phyloP scores from a whole-genome alignment of 2,797 vertebrate genomes.

The Myripristis jacobus region DNA sequence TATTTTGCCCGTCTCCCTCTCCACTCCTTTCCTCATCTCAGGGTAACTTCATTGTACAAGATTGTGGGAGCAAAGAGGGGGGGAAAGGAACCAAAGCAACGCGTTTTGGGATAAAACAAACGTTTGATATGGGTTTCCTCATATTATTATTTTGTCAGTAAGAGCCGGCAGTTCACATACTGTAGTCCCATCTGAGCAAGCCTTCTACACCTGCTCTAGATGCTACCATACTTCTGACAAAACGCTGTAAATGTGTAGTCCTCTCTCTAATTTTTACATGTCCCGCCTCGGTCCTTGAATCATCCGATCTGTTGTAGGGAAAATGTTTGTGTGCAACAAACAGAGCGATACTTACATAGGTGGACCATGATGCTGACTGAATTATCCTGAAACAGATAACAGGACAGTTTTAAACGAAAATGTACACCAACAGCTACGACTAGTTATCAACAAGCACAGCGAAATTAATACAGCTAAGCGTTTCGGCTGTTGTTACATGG shows the following conservation, averaged over 20 bases:
- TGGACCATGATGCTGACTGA: conserved; percentile 79
- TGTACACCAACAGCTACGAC: background rate
- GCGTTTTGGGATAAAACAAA: background rate
- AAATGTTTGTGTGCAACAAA: background rate
- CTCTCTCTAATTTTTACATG: background rate
- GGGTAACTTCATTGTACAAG: too few relatives aligned
- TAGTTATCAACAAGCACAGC: background rate
- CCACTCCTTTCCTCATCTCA: background rate
- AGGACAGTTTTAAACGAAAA: background rate
- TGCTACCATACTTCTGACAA: too few relatives aligned
- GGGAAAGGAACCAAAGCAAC: background rate
- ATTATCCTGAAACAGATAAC: conserved; percentile 59
- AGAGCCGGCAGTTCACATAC: too few relatives aligned
- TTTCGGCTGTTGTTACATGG: too few relatives aligned
- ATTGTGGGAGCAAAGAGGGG: background rate
- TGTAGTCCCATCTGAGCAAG: too few relatives aligned
- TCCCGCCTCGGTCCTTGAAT: background rate
- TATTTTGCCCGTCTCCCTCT: background rate
- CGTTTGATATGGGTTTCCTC: too few relatives aligned
- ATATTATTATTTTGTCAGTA: too few relatives aligned
- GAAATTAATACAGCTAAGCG: too few relatives aligned
- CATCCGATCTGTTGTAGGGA: background rate
- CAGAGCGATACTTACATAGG: conserved; percentile 80
- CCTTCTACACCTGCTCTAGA: too few relatives aligned
- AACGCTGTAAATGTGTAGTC: too few relatives aligned